A percentile compares a stretch with the other conserved stretches of the same genome.
phyloP scores from a whole-genome alignment of 2,888 invertebrate genomes.

The Cantharis rustica region DNA sequence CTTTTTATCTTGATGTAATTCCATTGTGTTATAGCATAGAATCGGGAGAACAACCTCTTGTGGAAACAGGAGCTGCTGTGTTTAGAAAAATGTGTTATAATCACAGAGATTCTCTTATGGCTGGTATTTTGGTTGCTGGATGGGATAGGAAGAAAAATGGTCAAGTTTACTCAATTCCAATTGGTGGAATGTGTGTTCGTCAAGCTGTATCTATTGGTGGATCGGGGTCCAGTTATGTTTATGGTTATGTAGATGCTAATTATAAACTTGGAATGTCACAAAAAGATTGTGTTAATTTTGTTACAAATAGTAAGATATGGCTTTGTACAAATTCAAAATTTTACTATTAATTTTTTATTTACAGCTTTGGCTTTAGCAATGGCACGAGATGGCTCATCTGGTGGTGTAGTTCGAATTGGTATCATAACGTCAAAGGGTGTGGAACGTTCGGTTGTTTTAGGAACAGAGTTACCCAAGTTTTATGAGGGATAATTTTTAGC shows the following conservation, averaged over 20 bases:
- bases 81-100: slow-evolving; percentile 96
- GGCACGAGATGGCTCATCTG: slow-evolving; percentile 91
- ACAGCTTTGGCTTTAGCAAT: slow-evolving; percentile 87
- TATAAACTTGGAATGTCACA: slow-evolving; percentile 85
- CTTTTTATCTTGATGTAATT: neutral
- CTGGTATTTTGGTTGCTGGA: slow-evolving; percentile 96
- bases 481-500: slow-evolving; percentile 63
- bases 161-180: slow-evolving; percentile 74
- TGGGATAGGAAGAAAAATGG: slow-evolving; percentile 93
- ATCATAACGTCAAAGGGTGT: slow-evolving; percentile 86
- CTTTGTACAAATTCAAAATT: neutral
- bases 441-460: slow-evolving; percentile 72
- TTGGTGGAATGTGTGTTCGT: slow-evolving; percentile 85
- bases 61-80: slow-evolving; percentile 89
- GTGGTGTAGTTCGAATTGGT: slow-evolving; percentile 89
- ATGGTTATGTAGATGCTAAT: slow-evolving; percentile 93
- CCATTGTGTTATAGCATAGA: slow-evolving; percentile 64
- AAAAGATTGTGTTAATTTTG: slow-evolving; percentile 85
- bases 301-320: slow-evolving; percentile 73
- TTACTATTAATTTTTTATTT: slow-evolving; percentile 40
- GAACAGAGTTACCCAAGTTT: slow-evolving; percentile 75
- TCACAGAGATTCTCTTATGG: slow-evolving; percentile 90
- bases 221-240: slow-evolving; percentile 93
- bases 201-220: slow-evolving; percentile 90
- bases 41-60: slow-evolving; percentile 81